Evolutionary conservation across 1,140 invertebrate species (phyloP), one percentile per base, ranked within the genome.

Genomic region (Patella vulgata): DNA sequence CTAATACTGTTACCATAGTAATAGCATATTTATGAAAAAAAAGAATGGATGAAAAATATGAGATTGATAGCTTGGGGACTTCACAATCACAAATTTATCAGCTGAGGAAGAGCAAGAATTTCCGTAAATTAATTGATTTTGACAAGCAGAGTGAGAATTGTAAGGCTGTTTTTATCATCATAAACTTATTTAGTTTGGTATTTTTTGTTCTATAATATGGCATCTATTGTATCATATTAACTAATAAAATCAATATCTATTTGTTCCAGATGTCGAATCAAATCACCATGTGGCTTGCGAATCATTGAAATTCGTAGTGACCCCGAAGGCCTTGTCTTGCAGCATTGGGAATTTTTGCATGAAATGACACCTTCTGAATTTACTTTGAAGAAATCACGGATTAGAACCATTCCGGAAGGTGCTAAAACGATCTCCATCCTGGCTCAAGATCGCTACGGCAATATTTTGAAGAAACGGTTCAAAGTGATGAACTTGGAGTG

Each of bases 261-360:
- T 62, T 44, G 19, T 60, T 21, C n/a, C 42, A 70, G 72, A 19
- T 61, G 51, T 56, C 63, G 57, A 25, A 68, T 91, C 27, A 87
- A 86, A 68, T 89, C 89, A 5, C 86, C 86, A 27, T 84, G 82
- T 69, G 90, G 90, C n/a, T 85, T 92, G 47, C 84, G 89, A 66
- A 87, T 91, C 40, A 86, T 91, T 33, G 90, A 92, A 85, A 84
- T 92, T 42, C 83, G 90, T 66, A 78, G 70, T 58, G 73, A 78
- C n/a, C 86, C 87, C 42, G 84, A 87, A 30, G 87, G 87, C 61
- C 87, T 88, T 43, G 89, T 90, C 28, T 81, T 89, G 62, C 85
- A 88, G 71, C 88, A 88, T 59, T 91, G 90, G 87, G 88, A 89
- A 73, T 91, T 91, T 44, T 69, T 78, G 0, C 59, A 65, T 6